Conservation (phyloP, 2,113 vertebrate species). For the Amazona vittata region DNA sequence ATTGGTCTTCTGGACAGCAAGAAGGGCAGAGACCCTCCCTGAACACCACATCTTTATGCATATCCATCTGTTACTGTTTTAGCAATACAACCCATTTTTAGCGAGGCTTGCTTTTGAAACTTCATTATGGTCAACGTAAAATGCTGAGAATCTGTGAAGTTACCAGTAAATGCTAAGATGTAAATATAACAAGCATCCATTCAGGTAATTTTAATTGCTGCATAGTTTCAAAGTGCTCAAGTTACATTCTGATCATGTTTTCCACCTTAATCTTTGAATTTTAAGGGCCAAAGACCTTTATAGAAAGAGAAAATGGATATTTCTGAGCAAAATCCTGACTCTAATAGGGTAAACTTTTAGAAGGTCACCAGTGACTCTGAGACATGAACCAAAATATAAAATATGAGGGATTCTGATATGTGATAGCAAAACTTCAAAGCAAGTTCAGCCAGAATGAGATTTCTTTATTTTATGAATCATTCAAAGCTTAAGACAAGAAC, state of each 20-base stretch:
- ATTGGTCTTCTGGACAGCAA: neutral
- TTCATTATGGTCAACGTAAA: neutral
- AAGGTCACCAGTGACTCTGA: neutral
- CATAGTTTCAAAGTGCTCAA: neutral
- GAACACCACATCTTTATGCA: neutral
- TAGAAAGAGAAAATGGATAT: neutral
- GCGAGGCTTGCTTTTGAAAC: neutral
- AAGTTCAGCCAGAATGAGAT: neutral
- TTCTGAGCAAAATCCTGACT: neutral
- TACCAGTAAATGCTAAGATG: neutral
- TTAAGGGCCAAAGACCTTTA: neutral
- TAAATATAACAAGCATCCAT: neutral
- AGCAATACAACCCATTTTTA: neutral
- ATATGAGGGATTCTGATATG: neutral
- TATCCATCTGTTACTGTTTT: neutral
- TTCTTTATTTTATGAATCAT: neutral
- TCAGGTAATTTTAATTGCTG: neutral
- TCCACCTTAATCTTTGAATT: neutral
- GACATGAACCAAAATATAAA: neutral
- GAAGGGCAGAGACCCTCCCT: neutral
- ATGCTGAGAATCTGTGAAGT: neutral
- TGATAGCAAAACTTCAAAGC: neutral
- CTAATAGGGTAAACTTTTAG: neutral
- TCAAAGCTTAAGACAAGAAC: neutral
- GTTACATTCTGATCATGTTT: neutral